Evolutionary conservation across 2,888 invertebrate species (phyloP).

Genomic region (Heliconius charithonia): DNA sequence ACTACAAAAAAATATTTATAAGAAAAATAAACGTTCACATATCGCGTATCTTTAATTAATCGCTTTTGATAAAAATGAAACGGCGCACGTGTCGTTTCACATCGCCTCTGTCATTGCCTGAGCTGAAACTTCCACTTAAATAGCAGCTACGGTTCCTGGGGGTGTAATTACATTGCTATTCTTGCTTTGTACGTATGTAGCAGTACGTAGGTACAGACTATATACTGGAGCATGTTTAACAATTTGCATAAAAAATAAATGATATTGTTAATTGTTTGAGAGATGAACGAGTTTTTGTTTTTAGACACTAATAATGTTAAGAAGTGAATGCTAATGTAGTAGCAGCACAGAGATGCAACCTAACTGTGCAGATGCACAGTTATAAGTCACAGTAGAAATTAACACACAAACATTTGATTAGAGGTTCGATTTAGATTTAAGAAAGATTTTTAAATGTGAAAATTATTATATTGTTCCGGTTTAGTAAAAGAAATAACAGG

Average conservation of each 20-base stretch:
- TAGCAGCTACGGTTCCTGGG: background rate
- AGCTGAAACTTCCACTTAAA: constrained; percentile 10
- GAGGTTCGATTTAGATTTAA: too few species aligned
- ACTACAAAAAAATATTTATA: background rate
- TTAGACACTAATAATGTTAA: too few species aligned
- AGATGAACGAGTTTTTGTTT: too few species aligned
- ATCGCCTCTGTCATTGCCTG: constrained; percentile 7
- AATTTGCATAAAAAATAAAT: background rate
- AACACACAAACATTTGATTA: too few species aligned
- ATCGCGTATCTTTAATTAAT: constrained; percentile 9
- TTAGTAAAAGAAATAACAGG: too few species aligned
- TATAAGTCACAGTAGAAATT: too few species aligned
- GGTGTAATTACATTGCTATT: constrained; percentile 15
- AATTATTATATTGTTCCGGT: too few species aligned
- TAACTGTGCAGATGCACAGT: too few species aligned
- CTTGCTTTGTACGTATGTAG: background rate
- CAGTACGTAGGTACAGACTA: background rate
- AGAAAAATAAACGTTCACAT: constrained; percentile 4
- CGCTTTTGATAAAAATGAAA: constrained; percentile 16
- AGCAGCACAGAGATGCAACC: too few species aligned
- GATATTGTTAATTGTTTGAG: background rate
- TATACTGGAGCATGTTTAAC: background rate
- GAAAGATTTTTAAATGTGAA: too few species aligned
- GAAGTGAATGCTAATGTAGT: too few species aligned
- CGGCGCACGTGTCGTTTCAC: constrained; percentile 19